phyloP scores from a whole-genome alignment of 1,140 invertebrate species.

The Drosophila pachea region DNA sequence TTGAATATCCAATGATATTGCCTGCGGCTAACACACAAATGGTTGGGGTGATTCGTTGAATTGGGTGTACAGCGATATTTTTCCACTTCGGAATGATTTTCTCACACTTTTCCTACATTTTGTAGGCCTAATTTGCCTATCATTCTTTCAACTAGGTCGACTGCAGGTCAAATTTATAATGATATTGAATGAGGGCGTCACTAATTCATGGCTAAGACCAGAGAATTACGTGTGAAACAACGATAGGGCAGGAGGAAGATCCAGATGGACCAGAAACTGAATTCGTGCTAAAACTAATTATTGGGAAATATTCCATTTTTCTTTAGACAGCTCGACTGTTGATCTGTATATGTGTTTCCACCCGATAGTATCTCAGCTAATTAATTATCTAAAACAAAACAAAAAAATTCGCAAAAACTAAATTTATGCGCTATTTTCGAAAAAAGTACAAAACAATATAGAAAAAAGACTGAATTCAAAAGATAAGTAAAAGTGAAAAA shows the following conservation, averaged over 20 bases:
- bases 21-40: constrained; percentile 36
- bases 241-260: no score
- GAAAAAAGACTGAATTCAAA: constrained; percentile 13
- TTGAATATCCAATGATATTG: constrained; percentile 40
- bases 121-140: constrained; percentile 16
- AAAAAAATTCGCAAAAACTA: constrained; percentile 21
- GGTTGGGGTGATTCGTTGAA: constrained; percentile 40
- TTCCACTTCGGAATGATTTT: constrained; percentile 11
- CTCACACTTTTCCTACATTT: constrained; percentile 7
- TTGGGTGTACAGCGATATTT: constrained; percentile 51
- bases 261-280: no score
- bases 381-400: constrained; percentile 48
- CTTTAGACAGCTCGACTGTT: background rate
- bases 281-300: background rate
- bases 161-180: constrained; percentile 22
- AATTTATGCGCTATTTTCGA: constrained; percentile 56
- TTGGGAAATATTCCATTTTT: no score
- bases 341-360: constrained; percentile 9
- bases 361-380: constrained; percentile 16
- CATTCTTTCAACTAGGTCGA: constrained; percentile 3
- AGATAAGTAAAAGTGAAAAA: constrained; percentile 8
- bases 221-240: no score
- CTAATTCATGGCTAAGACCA: background rate
- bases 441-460: background rate
- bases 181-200: constrained; percentile 10